These are phyloP conservation scores for Ochropleura plecta DNA, from an alignment of 2,888 invertebrate genomes.

Conservation along the genomic window DNA sequence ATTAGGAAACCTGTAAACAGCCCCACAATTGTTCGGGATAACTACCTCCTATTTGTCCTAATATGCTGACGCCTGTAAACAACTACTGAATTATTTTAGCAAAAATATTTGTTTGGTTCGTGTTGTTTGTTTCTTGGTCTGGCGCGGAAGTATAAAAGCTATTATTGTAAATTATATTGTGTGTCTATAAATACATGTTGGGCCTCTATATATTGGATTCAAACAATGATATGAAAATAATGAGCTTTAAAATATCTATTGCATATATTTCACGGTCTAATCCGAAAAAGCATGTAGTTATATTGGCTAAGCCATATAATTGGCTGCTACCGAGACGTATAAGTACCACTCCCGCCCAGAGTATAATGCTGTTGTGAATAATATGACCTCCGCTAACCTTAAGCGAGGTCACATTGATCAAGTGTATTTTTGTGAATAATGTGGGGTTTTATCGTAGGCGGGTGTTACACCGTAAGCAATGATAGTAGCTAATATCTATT, in stretches of 20 bases:
- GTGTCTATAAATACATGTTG: neutral
- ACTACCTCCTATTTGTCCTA: slow-evolving; percentile 52
- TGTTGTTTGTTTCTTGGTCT: slow-evolving; percentile 33
- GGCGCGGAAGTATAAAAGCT: slow-evolving; percentile 28
- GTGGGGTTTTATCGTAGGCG: slow-evolving; percentile 51
- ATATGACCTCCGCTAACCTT: slow-evolving; percentile 59
- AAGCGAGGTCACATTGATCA: slow-evolving; percentile 53
- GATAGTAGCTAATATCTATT: slow-evolving; percentile 53
- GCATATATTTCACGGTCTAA: slow-evolving; percentile 42
- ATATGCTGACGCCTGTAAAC: slow-evolving; percentile 49
- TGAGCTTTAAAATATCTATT: slow-evolving; percentile 29
- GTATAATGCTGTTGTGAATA: slow-evolving; percentile 51
- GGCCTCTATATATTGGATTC: slow-evolving; percentile 8
- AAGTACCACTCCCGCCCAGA: slow-evolving; percentile 37
- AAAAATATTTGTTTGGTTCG: slow-evolving; percentile 43
- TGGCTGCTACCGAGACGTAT: slow-evolving; percentile 35
- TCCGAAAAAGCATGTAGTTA: slow-evolving; percentile 38
- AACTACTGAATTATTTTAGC: slow-evolving; percentile 49
- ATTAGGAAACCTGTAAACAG: slow-evolving; percentile 60
- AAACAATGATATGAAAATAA: slow-evolving; percentile 25
- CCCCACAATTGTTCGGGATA: slow-evolving; percentile 47
- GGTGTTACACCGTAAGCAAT: slow-evolving; percentile 24
- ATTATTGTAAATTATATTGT: slow-evolving; percentile 22
- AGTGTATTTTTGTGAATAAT: slow-evolving; percentile 53
- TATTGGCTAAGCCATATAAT: slow-evolving; percentile 39